phyloP scores from a whole-genome alignment of 2,113 vertebrate genomes.

The Nerophis lumbriciformis region DNA sequence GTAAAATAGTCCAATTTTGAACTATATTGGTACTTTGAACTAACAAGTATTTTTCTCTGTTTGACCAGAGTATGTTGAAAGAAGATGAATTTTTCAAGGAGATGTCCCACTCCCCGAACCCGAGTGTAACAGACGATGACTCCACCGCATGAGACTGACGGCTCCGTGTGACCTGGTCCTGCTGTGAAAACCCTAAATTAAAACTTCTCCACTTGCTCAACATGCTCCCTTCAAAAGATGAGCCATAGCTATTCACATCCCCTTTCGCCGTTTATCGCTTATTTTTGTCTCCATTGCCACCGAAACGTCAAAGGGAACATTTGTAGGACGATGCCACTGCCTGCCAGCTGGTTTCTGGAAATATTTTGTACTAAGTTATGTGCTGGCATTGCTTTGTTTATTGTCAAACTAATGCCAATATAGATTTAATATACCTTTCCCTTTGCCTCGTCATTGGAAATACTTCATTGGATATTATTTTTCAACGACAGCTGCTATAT shows the following conservation, averaged over 20 bases:
- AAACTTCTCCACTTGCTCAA: constrained; percentile 30
- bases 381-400: constrained; percentile 22
- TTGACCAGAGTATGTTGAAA: constrained; percentile 89
- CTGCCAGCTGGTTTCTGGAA: constrained; percentile 80
- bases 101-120: constrained; percentile 79
- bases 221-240: constrained; percentile 14
- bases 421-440: constrained; percentile 52
- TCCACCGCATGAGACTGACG: constrained; percentile 78
- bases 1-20: constrained; percentile 61
- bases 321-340: constrained; percentile 54
- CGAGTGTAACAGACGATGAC: constrained; percentile 89
- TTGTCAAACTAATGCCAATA: constrained; percentile 21
- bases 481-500: constrained; percentile 51
- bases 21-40: not conserved
- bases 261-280: not conserved
- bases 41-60: constrained; percentile 8
- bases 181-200: constrained; percentile 45
- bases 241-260: constrained; percentile 43
- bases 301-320: constrained; percentile 50
- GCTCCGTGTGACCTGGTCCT: constrained; percentile 36
- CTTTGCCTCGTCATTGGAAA: constrained; percentile 32
- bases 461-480: constrained; percentile 23
- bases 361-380: constrained; percentile 58
- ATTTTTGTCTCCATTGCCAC: constrained; percentile 33
- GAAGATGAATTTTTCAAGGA: constrained; percentile 95